Evolutionary conservation across 2,113 vertebrate genomes (phyloP).

Genomic region (Calyptomena viridis): DNA sequence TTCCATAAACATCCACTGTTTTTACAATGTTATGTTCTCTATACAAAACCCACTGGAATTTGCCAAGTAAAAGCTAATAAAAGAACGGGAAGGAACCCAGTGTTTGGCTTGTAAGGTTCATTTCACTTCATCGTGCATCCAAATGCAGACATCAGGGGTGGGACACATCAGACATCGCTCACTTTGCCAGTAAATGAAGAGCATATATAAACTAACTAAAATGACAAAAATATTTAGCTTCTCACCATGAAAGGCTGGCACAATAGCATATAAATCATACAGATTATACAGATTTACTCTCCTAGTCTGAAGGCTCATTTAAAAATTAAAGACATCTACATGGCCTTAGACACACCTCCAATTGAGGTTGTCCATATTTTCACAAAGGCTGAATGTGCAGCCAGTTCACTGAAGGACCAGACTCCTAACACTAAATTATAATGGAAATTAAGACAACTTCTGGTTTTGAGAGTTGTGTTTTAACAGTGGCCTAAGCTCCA

Average conservation of each 20-base stretch:
- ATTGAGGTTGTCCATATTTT: not conserved
- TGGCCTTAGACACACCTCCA: not conserved
- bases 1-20: constrained; percentile 38
- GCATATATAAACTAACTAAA: constrained; percentile 36
- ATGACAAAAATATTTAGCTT: constrained; percentile 58
- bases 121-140: constrained; percentile 42
- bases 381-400: not conserved
- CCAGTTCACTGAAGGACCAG: not conserved
- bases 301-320: not conserved
- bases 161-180: constrained; percentile 20
- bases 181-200: constrained; percentile 4
- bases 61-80: constrained; percentile 53
- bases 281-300: constrained; percentile 22
- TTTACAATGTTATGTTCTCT: not conserved
- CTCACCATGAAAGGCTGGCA: constrained; percentile 32
- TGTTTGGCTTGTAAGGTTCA: constrained; percentile 35
- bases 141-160: constrained; percentile 33
- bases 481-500: not conserved
- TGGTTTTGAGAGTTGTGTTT: not conserved
- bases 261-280: constrained; percentile 16
- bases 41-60: not conserved
- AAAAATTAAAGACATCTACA: not conserved
- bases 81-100: not conserved
- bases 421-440: not conserved
- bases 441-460: not conserved